Conservation (phyloP, 2,113 vertebrate genomes). For the Cryptoleucopteryx plumbea region DNA sequence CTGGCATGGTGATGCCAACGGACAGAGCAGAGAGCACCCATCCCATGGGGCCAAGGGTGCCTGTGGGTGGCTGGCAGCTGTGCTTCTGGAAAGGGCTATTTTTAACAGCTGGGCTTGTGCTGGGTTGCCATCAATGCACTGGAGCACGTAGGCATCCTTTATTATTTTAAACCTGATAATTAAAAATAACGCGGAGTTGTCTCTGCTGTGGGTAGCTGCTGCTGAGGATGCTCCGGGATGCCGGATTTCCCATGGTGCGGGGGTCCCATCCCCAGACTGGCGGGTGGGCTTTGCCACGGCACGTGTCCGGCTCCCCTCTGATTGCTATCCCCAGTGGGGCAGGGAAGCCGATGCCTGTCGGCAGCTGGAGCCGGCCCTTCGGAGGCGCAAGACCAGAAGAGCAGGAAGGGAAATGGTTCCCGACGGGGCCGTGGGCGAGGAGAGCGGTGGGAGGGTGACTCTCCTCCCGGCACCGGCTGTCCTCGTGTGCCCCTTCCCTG, state of each 20-base stretch:
- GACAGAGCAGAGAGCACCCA: not conserved
- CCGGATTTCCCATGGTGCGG: accelerated
- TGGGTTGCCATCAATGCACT: not conserved
- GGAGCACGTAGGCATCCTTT: constrained; percentile 1
- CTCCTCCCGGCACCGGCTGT: not conserved
- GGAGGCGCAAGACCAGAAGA: not conserved
- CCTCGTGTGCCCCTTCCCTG: accelerated
- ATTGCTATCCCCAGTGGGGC: not conserved
- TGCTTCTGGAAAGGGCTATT: not conserved
- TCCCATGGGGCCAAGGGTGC: not conserved
- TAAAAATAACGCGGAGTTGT: not conserved
- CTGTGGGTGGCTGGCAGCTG: not conserved
- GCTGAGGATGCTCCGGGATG: not conserved
- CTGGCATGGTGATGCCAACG: accelerated
- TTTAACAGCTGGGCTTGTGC: constrained; percentile 6
- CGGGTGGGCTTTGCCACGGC: not conserved
- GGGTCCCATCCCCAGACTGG: not conserved
- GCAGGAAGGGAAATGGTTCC: not conserved
- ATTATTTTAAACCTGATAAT: not conserved
- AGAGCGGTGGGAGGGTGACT: not conserved
- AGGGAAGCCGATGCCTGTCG: not conserved
- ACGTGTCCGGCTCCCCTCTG: accelerated
- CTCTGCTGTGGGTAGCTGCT: not conserved
- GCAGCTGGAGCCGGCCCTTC: not conserved
- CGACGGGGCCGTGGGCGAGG: accelerated